Conservation (phyloP, 2,113 vertebrate genomes). For the Pampusana beccarii region DNA sequence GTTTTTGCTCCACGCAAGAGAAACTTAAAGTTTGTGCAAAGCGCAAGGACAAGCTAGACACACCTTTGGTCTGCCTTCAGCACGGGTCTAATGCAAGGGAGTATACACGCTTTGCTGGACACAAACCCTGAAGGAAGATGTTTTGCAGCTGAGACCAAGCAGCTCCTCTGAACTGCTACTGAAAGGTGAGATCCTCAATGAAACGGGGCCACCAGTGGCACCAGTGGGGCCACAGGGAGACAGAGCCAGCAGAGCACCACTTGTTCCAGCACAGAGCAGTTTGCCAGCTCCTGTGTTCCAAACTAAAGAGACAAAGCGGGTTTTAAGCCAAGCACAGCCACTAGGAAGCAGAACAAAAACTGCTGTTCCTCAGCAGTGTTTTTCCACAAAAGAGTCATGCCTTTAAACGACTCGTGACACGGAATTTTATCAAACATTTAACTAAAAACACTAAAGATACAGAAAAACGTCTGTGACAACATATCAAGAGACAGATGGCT, state of each 20-base stretch:
- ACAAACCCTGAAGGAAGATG: not conserved
- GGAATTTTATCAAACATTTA: not conserved
- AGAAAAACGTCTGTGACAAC: accelerated
- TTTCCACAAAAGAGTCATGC: not conserved
- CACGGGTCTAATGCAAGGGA: not conserved
- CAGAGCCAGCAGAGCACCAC: not conserved
- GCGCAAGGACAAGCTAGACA: not conserved
- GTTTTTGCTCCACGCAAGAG: not conserved
- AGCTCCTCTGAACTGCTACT: not conserved
- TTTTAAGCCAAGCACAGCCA: not conserved
- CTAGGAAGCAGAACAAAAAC: not conserved
- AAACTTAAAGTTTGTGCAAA: accelerated
- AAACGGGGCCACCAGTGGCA: not conserved
- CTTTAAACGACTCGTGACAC: accelerated
- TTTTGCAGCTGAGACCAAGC: not conserved
- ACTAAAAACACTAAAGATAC: not conserved
- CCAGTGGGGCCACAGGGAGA: not conserved
- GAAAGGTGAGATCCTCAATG: not conserved
- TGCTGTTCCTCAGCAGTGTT: not conserved
- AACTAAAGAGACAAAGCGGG: not conserved
- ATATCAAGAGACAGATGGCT: not conserved
- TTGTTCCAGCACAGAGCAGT: not conserved
- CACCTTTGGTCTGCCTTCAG: not conserved
- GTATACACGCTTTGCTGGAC: accelerated
- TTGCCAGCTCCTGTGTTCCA: not conserved